Conservation (phyloP, 92 coral and sea anemone species). For the Metridium senile region DNA sequence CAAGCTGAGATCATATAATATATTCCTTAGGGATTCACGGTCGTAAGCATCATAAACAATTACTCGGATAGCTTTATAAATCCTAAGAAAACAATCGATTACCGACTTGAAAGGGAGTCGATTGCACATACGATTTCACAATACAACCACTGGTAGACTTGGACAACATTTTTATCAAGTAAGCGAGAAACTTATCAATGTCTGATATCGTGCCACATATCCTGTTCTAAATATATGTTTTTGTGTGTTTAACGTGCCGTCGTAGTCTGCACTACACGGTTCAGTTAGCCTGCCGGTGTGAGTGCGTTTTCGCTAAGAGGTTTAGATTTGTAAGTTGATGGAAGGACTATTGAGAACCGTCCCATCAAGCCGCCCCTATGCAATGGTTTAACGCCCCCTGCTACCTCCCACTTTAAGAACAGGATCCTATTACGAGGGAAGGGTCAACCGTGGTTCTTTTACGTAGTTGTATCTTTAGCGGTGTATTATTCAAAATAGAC, state of each 20-base stretch:
- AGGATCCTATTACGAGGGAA: slow-evolving; percentile 21
- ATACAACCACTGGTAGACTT: neutral
- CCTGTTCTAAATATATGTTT: slow-evolving; percentile 5
- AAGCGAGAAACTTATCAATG: neutral
- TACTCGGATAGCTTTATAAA: slow-evolving; percentile 19
- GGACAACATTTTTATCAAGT: neutral
- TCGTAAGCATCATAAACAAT: slow-evolving; percentile 1
- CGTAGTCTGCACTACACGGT: slow-evolving; percentile 22
- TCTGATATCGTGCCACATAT: neutral
- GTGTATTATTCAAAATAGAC: neutral
- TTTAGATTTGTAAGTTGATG: slow-evolving; percentile 69
- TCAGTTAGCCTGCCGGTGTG: slow-evolving; percentile 33
- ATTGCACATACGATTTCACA: slow-evolving; percentile 26
- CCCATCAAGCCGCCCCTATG: slow-evolving; percentile 93
- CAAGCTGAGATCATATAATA: slow-evolving; percentile 3
- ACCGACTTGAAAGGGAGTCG: slow-evolving; percentile 30
- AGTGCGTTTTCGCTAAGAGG: slow-evolving; percentile 35
- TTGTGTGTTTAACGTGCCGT: slow-evolving; percentile 13
- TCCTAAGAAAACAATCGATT: slow-evolving; percentile 29
- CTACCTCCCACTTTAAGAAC: slow-evolving; percentile 70
- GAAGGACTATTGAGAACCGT: slow-evolving; percentile 64
- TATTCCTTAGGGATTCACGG: slow-evolving; percentile 29
- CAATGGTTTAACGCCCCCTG: slow-evolving; percentile 91
- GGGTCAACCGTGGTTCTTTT: slow-evolving; percentile 22
- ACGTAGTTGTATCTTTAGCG: neutral